phyloP scores from a whole-genome alignment of 2,113 vertebrate species.

The Corythornis vintsioides region DNA sequence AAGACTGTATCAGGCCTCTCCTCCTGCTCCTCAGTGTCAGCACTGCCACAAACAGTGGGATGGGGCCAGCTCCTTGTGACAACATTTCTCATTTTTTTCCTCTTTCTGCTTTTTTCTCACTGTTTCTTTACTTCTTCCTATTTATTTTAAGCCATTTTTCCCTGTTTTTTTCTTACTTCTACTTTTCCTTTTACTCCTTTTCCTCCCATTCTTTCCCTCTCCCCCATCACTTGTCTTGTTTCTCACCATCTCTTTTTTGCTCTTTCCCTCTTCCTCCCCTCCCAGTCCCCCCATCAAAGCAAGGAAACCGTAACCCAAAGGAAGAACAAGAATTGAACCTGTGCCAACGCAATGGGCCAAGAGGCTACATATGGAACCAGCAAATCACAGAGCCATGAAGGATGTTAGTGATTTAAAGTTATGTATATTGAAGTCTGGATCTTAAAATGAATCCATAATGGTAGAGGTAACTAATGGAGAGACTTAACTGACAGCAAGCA shows the following conservation, averaged over 20 bases:
- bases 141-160: background rate
- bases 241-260: background rate
- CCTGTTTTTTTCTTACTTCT: background rate
- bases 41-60: background rate
- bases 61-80: background rate
- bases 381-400: slow-evolving; percentile 80
- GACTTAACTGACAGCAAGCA: slow-evolving; percentile 67
- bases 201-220: background rate
- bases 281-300: background rate
- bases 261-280: background rate
- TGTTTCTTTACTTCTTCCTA: background rate
- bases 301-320: slow-evolving; percentile 59
- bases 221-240: background rate
- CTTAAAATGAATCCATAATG: slow-evolving; percentile 81
- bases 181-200: background rate
- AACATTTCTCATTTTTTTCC: background rate
- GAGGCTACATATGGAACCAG: slow-evolving; percentile 84
- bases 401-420: slow-evolving; percentile 86
- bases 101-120: background rate
- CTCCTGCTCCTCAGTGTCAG: background rate
- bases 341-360: slow-evolving; percentile 76
- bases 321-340: slow-evolving; percentile 72
- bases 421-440: slow-evolving; percentile 79
- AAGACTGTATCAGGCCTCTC: slow-evolving; percentile 1
- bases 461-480: slow-evolving; percentile 80